phyloP scores from a whole-genome alignment of 2,888 invertebrate species.

The Caenorhabditis sp. region DNA sequence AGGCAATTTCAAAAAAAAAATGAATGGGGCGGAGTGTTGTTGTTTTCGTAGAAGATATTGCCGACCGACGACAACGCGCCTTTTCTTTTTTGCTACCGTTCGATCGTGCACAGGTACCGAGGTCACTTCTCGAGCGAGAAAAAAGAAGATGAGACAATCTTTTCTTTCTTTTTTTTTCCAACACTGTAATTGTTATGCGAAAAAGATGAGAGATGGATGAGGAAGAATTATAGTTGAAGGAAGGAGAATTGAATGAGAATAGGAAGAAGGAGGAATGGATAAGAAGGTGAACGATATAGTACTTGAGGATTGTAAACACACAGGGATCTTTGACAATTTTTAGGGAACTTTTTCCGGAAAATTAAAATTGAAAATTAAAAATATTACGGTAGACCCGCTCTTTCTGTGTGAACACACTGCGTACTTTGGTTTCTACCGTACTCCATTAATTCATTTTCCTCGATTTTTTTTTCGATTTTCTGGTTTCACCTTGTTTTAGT shows the following conservation, averaged over 20 bases:
- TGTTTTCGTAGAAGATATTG: not conserved
- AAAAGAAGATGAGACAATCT: constrained; percentile 6
- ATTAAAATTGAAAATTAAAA: not conserved
- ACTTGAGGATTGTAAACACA: constrained; percentile 1
- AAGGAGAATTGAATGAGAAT: not conserved
- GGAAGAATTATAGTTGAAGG: not conserved
- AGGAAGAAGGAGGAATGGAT: not conserved
- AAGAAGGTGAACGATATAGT: not conserved
- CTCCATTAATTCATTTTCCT: not conserved
- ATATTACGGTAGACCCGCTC: not conserved
- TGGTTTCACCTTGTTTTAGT: too few species aligned
- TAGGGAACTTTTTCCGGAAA: not conserved
- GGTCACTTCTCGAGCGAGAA: constrained; percentile 41
- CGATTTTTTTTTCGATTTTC: too few species aligned
- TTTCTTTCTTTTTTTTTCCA: constrained; percentile 14
- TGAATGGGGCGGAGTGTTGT: not conserved
- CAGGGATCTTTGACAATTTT: constrained; percentile 2
- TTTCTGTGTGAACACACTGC: not conserved
- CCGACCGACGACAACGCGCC: not conserved
- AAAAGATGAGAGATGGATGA: not conserved
- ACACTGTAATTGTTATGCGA: constrained; percentile 45
- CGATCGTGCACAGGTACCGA: constrained; percentile 49
- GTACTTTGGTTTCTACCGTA: not conserved
- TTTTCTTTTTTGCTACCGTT: constrained; percentile 32
- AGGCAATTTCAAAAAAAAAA: not conserved